A percentile compares a stretch with the other conserved stretches of the same genome.
These are phyloP conservation scores for Nannospalax galili DNA, from an alignment of 2,113 vertebrate genomes.

Conservation along the genomic window DNA sequence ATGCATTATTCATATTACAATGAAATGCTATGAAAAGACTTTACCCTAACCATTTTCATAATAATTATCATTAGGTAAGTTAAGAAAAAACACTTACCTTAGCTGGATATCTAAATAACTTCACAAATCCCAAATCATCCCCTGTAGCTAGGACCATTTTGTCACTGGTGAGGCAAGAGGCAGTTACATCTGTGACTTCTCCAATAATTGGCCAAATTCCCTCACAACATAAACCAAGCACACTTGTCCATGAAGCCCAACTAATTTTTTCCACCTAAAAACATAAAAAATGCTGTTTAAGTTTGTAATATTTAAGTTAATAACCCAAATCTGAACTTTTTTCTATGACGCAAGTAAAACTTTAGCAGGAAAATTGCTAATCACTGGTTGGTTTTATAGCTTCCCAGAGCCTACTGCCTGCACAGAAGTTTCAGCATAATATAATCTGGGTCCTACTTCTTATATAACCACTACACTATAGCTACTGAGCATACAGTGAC, in stretches of 20 bases:
- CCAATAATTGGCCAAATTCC: slow-evolving; percentile 97
- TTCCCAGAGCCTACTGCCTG: not conserved
- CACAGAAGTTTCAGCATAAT: slow-evolving; percentile 24
- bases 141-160: slow-evolving; percentile 95
- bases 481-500: not conserved
- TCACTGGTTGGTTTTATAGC: not conserved
- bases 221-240: slow-evolving; percentile 94
- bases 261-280: slow-evolving; percentile 96
- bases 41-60: not conserved
- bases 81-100: slow-evolving; percentile 89
- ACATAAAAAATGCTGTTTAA: slow-evolving; percentile 70
- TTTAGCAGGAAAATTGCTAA: slow-evolving; percentile 1
- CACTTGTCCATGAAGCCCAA: slow-evolving; percentile 98
- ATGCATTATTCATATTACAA: slow-evolving; percentile 28
- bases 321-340: not conserved
- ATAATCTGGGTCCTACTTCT: not conserved
- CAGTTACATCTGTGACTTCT: slow-evolving; percentile 95
- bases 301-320: slow-evolving; percentile 37
- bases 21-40: not conserved
- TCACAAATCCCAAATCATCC: slow-evolving; percentile 98
- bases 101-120: slow-evolving; percentile 96
- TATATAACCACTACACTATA: not conserved
- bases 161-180: slow-evolving; percentile 94
- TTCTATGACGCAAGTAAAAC: slow-evolving; percentile 16
- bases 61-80: slow-evolving; percentile 25